Base-by-base conservation (phyloP, 1,140 invertebrate species). In the Lordiphosa stackelbergi region DNA sequence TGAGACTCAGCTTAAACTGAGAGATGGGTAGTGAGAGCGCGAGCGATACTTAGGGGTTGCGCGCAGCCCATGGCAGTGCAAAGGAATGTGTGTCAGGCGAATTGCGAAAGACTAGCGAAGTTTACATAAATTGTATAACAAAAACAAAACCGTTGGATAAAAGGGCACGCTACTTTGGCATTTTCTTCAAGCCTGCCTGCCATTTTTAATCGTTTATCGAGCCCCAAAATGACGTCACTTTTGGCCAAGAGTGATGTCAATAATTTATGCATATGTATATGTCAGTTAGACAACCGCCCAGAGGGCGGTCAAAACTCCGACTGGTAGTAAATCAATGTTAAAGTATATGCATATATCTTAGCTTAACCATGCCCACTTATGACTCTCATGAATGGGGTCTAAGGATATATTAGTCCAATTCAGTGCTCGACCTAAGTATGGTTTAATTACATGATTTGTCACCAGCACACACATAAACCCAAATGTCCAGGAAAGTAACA, bases 121-220 rank as follows among this genome's bases (percentile, higher is more conserved):
- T 79, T 69, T 75, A 70, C 68, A 75, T 72, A 66, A 81, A 81
- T 81, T 81, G 77, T 83, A 72, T 75, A 81, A 81, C 57, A 62
- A 74, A 70, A 68, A 74, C 61, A 74, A 74, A 63, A 24, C 53
- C n/a, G 54, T 53, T 55, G 53, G 42, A 65, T 65, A 69, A 78
- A 73, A 78, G 49, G 43, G 64, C 63, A 55, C 55, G 35, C 47
- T 42, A 47, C 61, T 64, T 68, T 46, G 64, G 63, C 48, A 68
- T 68, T 66, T 66, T 12, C 55, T 22, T 22, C 2, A 22, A 22
- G 19, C 19, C 19, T 22, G 19, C 19, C 19, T 22, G 19, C 47
- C 56, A 66, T 40, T 45, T 57, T 70, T 66, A 70, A 70, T 66
- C 66, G 63, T 54, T 66, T 59, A 74, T 79, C 70, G 73, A 74